Percentiles rank a stretch among this genome's conserved stretches.
These are phyloP conservation scores for Zaprionus davidi DNA, from an alignment of 1,140 invertebrate genomes.

Conservation along the genomic window DNA sequence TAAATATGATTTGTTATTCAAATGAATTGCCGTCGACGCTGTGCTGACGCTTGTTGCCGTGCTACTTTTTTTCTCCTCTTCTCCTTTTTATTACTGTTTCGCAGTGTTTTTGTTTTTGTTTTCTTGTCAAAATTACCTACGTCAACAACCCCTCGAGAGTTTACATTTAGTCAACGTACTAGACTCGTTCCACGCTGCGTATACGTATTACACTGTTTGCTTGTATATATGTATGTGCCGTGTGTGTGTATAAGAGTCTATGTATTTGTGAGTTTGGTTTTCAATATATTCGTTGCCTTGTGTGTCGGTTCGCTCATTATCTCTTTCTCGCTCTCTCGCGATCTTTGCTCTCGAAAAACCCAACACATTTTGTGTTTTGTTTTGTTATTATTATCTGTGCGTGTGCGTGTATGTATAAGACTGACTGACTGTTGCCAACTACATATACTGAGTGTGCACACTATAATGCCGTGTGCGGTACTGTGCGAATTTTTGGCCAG, in stretches of 20 bases:
- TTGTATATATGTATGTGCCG: constrained; percentile 3
- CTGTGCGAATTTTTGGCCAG: constrained; percentile 62
- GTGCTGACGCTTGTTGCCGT: constrained; percentile 51
- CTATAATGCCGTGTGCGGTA: constrained; percentile 30
- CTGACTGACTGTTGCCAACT: constrained; percentile 71
- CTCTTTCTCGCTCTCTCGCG: constrained; percentile 18
- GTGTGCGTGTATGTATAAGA: background rate
- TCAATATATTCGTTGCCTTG: constrained; percentile 38
- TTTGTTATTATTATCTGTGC: constrained; percentile 21
- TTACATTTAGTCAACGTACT: constrained; percentile 72
- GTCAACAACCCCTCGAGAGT: constrained; percentile 68
- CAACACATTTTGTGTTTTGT: constrained; percentile 36
- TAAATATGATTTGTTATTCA: constrained; percentile 75
- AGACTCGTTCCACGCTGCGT: constrained; percentile 70
- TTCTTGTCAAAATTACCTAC: constrained; percentile 63
- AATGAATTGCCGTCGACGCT: constrained; percentile 59
- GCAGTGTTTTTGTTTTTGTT: constrained; percentile 7
- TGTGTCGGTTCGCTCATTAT: constrained; percentile 11
- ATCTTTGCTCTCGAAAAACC: constrained; percentile 22
- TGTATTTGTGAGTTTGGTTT: constrained; percentile 25
- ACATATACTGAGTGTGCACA: constrained; percentile 27
- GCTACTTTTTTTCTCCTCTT: constrained; percentile 23
- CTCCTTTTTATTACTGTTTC: constrained; percentile 1
- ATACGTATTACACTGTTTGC: constrained; percentile 54
- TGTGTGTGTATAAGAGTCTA: background rate